Conservation (phyloP, 2,113 vertebrate species). For the Asarcornis scutulata region DNA sequence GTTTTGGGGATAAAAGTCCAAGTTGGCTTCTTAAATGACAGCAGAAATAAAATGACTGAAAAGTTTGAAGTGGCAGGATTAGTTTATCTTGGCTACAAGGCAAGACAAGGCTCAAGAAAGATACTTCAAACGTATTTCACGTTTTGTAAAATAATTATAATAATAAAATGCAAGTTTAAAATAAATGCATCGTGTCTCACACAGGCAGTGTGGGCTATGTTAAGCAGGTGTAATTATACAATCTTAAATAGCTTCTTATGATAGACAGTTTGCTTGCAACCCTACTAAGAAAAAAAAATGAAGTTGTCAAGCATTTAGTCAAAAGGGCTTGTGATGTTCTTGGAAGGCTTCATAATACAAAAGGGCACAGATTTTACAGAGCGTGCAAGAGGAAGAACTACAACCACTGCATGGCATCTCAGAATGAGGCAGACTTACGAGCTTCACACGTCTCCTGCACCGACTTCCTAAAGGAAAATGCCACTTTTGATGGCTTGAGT, state of each 20-base stretch:
- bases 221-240: not conserved
- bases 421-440: not conserved
- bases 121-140: not conserved
- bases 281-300: slow-evolving; percentile 17
- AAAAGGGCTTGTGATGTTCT: not conserved
- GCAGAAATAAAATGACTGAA: not conserved
- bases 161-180: not conserved
- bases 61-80: not conserved
- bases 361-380: not conserved
- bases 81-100: not conserved
- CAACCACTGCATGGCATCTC: not conserved
- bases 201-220: not conserved
- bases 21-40: not conserved
- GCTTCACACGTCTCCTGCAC: not conserved
- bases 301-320: not conserved
- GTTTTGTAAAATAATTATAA: not conserved
- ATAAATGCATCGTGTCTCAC: not conserved
- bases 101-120: not conserved
- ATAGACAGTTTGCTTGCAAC: slow-evolving; percentile 6
- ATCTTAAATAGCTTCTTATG: not conserved
- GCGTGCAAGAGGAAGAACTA: not conserved
- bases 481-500: not conserved
- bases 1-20: not conserved
- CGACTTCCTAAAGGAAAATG: not conserved
- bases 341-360: not conserved